phyloP scores from a whole-genome alignment of 2,113 vertebrate genomes.

The Saguinus imperator region DNA sequence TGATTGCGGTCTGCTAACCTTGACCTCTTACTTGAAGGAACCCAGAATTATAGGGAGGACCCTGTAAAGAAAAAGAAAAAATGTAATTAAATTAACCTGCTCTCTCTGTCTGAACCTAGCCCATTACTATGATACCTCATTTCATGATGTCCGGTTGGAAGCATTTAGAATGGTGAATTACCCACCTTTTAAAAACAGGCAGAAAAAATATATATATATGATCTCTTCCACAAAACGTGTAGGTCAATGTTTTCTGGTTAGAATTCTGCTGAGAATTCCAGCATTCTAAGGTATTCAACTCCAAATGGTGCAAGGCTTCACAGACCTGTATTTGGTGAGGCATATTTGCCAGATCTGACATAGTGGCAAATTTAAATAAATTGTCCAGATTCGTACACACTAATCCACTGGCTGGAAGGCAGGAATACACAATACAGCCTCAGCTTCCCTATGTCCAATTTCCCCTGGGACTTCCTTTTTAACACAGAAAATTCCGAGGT shows the following conservation, averaged over 20 bases:
- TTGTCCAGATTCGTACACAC: background rate
- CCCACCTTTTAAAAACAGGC: background rate
- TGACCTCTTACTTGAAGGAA: background rate
- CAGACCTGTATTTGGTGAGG: background rate
- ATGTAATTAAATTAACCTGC: background rate
- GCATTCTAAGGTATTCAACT: background rate
- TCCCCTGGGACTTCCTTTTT: background rate
- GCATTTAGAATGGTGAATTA: background rate
- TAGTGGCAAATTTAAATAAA: background rate
- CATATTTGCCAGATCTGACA: background rate
- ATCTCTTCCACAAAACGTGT: background rate
- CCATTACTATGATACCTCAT: background rate
- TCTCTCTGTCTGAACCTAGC: background rate
- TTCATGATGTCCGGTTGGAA: background rate
- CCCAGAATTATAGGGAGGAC: background rate
- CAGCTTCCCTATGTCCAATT: background rate
- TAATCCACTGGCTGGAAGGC: background rate
- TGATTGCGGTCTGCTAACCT: slow-evolving; percentile 57
- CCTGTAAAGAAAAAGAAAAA: background rate
- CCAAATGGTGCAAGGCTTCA: background rate
- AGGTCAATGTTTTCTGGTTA: background rate
- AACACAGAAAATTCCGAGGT: background rate
- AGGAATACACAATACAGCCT: background rate
- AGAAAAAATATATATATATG: background rate
- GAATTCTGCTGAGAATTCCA: background rate